Conservation (phyloP, 2,113 vertebrate genomes). For the Aix galericulata region DNA sequence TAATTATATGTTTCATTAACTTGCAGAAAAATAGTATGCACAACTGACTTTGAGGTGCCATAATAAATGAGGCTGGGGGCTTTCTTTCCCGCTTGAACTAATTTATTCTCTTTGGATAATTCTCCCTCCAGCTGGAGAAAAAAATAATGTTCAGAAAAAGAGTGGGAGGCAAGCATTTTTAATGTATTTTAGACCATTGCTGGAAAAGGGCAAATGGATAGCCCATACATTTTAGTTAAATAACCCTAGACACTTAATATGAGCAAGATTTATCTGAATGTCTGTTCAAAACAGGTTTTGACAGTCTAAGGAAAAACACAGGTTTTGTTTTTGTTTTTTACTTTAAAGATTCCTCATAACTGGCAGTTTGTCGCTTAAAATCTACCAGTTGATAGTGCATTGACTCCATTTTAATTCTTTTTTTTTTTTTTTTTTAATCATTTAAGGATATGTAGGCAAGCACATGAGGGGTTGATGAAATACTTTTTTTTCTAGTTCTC, state of each 20-base stretch:
- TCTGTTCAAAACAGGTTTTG: neutral
- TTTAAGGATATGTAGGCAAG: neutral
- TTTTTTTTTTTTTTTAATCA: neutral
- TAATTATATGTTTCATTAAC: constrained; percentile 52
- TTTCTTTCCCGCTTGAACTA: neutral
- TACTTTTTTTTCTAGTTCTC: neutral
- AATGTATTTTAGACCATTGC: neutral
- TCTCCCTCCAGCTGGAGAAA: neutral
- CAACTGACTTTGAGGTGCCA: neutral
- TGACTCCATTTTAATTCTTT: neutral
- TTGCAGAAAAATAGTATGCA: constrained; percentile 27
- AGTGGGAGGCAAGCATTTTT: neutral
- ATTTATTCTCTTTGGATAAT: constrained; percentile 1
- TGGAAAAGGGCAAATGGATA: neutral
- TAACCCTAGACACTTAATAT: neutral
- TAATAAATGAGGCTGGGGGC: neutral
- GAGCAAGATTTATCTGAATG: neutral
- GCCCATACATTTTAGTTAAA: neutral
- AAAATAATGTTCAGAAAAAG: neutral
- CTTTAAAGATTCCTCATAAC: neutral
- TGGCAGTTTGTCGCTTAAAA: neutral
- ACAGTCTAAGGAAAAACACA: neutral
- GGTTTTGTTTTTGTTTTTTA: neutral
- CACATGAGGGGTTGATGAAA: neutral
- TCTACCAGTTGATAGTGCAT: neutral